Evolutionary conservation across 2,888 invertebrate genomes (phyloP), one percentile per base, ranked within the genome.

Genomic region (Standfussiana lucernea): DNA sequence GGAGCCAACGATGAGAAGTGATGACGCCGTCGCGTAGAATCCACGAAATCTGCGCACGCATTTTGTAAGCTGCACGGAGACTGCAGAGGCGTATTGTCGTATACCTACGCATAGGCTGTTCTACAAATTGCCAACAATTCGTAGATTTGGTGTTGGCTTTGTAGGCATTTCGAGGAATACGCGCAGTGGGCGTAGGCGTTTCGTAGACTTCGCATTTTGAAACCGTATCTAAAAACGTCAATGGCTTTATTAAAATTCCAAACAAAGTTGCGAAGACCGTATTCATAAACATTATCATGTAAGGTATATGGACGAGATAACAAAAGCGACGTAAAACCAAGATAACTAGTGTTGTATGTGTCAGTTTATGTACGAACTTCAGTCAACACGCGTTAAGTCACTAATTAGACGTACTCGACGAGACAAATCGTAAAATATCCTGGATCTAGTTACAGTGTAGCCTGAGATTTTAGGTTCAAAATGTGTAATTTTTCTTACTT

Each of bases 371-470:
- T 70, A 67, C 61, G 15, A 86, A 88, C 78, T 88, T 83, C 64
- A 79, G 79, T 79, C 83, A 82, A 86, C 85, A 80, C 73, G 75
- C 81, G 77, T 88, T 86, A 88, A 82, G 64, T 77, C 82, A 80
- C 88, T 85, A 86, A 88, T 88, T 85, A 88, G 82, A 83, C 72
- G 83, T 71, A 81, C 67, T 77, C 69, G 75, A 56, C 56, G 80
- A 80, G 86, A 87, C 84, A 82, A 86, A 88, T 79, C 84, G 84
- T 88, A 84, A 88, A 88, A 85, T 74, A 81, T 68, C 70, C 72
- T 62, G 78, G 73, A 84, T 86, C 74, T 77, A 62, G 82, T 81
- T 80, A 88, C 87, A 80, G 68, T 83, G 87, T 88, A 61, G 59
- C 13, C 24, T 40, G 18, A 42, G 21, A 53, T 72, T 77, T 72